Conservation (phyloP, 2,797 vertebrate species). For the Coracias cyanogaster region DNA sequence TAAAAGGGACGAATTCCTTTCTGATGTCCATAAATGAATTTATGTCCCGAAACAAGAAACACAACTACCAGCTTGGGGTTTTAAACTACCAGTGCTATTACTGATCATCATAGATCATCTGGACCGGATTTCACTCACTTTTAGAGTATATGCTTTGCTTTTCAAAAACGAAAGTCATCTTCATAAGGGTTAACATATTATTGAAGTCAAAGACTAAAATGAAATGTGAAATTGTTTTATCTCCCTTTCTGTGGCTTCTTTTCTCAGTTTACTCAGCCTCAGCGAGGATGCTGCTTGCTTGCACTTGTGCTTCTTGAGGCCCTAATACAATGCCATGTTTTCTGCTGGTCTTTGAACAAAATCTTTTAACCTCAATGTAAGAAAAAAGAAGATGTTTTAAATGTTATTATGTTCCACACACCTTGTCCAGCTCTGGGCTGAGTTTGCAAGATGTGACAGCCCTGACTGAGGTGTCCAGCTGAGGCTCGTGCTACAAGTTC, state of each 20-base stretch:
- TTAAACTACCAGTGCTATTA: background rate
- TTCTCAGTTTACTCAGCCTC: background rate
- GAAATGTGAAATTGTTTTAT: background rate
- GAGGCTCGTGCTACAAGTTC: background rate
- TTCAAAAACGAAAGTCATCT: background rate
- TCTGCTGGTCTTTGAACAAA: background rate
- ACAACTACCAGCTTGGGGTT: background rate
- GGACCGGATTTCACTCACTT: background rate
- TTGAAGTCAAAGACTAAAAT: background rate
- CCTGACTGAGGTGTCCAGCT: background rate
- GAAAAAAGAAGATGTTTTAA: background rate
- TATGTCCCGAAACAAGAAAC: background rate
- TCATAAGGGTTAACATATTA: background rate
- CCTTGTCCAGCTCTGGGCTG: background rate
- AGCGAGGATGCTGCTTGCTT: background rate
- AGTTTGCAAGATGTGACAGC: background rate
- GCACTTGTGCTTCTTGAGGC: background rate
- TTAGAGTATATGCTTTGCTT: background rate
- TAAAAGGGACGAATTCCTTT: background rate
- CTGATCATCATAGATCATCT: background rate
- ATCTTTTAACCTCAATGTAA: background rate
- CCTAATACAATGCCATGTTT: background rate
- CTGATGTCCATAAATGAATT: background rate
- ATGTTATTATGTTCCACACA: background rate
- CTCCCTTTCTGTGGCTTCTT: background rate